Conservation (phyloP, 2,797 vertebrate species). For the Scolopax bukidnonensis region DNA sequence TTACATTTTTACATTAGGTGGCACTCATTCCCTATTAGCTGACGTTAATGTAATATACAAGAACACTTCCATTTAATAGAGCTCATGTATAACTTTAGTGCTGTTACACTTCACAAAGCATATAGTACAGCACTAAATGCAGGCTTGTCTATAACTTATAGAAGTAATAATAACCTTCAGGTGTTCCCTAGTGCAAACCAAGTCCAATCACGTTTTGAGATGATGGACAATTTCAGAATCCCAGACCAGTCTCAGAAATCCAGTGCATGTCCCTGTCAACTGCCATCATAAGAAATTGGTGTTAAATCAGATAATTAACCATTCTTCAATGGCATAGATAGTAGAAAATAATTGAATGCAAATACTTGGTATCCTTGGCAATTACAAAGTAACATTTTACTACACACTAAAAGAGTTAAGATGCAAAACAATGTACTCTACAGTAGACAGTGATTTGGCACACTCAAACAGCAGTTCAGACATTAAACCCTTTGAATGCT, state of each 20-base stretch:
- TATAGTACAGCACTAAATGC: neutral
- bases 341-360: neutral
- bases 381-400: neutral
- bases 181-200: neutral
- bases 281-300: neutral
- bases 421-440: neutral
- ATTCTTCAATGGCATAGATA: neutral
- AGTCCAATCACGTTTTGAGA: neutral
- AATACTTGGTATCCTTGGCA: too few species aligned
- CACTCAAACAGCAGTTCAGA: neutral
- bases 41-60: constrained; percentile 27
- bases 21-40: constrained; percentile 70
- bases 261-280: neutral
- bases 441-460: neutral
- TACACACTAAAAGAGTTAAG: neutral
- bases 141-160: neutral
- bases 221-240: neutral
- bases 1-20: constrained; percentile 72
- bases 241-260: neutral
- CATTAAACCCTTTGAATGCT: neutral
- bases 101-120: neutral
- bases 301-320: neutral
- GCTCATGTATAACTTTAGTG: neutral
- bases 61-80: neutral
- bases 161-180: neutral